Percentiles rank a stretch among this genome's conserved stretches.
These are phyloP conservation scores for Dicyrtomina minuta DNA, from an alignment of 2,888 invertebrate species.

Conservation along the genomic window DNA sequence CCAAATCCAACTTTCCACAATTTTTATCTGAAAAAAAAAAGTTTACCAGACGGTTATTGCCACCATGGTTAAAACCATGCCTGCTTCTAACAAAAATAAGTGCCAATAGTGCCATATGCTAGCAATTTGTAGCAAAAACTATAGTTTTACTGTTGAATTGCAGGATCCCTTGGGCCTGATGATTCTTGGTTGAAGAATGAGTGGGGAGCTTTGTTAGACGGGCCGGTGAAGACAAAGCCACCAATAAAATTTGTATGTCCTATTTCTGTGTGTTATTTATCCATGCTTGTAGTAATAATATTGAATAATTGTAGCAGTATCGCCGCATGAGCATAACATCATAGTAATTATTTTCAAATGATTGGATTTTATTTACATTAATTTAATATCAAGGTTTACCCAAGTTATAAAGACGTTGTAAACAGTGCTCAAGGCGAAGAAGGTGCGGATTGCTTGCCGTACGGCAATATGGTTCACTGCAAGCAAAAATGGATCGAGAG, in stretches of 20 bases:
- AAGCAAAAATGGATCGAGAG: conserved; percentile 82
- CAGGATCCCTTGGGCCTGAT: conserved; percentile 41
- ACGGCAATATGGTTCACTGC: conserved; percentile 70
- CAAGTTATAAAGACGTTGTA: conserved; percentile 78
- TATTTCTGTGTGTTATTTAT: neutral
- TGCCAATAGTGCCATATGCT: no score
- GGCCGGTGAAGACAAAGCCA: conserved; percentile 12
- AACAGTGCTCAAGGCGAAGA: conserved; percentile 78
- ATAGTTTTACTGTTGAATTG: neutral
- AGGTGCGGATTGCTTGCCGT: conserved; percentile 88
- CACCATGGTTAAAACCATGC: no score
- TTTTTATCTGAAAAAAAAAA: no score
- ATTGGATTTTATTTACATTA: neutral
- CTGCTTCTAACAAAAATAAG: no score
- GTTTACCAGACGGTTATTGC: no score
- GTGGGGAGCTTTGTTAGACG: conserved; percentile 16
- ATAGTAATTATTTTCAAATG: neutral
- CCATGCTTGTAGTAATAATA: neutral
- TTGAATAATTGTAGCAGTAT: neutral
- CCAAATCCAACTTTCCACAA: neutral
- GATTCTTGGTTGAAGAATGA: conserved; percentile 42
- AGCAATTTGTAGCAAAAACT: neutral
- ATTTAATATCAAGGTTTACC: conserved; percentile 63
- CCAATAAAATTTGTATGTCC: conserved; percentile 20
- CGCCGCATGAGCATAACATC: neutral